Evolutionary conservation across 2,797 vertebrate species (phyloP), one percentile per base, ranked within the genome.

Genomic region (Masticophis lateralis): DNA sequence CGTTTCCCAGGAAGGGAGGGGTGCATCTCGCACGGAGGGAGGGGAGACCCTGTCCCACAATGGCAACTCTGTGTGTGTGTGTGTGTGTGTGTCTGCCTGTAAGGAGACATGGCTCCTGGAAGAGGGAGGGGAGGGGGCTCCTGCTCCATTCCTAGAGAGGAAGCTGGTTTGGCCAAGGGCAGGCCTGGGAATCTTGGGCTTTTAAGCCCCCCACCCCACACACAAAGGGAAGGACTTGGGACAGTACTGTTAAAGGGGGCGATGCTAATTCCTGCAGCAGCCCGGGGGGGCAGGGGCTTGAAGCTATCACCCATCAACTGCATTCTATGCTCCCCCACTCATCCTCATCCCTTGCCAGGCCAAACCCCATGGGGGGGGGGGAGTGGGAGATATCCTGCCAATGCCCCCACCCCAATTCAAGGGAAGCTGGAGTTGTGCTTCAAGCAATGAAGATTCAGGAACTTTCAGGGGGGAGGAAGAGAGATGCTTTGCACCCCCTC

Each of bases 231-330:
- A 53, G 3, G 27, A 59, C 16, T 6, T 22, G 16, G 13, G 11
- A 18, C 3, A 22, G 11, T n/a, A 20, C 87, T 4, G 1, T 18
- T 32, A 37, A 37, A 12, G 55, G n/a, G 56, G 55, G 16, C 1
- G 9, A 16, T 32, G 86, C 53, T 0, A 43, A 43, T 79, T 79
- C 32, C 37, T 79, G 37, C 32, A 79, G 74, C 32, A 79, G 18
- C 37, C 16, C 0, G 1, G 1, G 28, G 12, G 32, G 2, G 32
- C 13, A 0, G 5, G n/a, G 32, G 18, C n/a, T 74, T 37, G 32
- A 18, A 37, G 2, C 14, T 37, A 1, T 32, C 32, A 7, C 32
- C 69, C 37, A 43, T 22, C 32, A 20, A 10, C 69, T 79, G 32
- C 69, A 20, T 2, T 3, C 69, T 3, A 10, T 16, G 18, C 32